Conservation (phyloP, 2,888 invertebrate genomes). For the Oligia fasciuncula region DNA sequence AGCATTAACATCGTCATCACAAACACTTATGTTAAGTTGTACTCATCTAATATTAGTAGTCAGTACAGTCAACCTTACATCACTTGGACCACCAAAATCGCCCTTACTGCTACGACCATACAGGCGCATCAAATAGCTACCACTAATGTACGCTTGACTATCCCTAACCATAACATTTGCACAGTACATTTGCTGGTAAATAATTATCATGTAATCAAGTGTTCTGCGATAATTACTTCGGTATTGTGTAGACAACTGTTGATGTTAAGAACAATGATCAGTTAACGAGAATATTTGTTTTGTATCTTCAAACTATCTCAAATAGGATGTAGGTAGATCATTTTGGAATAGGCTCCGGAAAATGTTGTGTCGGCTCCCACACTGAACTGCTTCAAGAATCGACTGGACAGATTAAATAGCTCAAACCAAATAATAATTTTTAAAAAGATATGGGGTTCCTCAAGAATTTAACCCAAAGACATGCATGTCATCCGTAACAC, state of each 20-base stretch:
- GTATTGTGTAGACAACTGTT: conserved; percentile 17
- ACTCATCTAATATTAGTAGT: not conserved
- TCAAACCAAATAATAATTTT: no score
- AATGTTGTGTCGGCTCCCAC: not conserved
- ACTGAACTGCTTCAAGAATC: not conserved
- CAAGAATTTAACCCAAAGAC: not conserved
- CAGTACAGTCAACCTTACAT: not conserved
- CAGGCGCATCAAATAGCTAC: not conserved
- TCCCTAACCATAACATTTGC: conserved; percentile 11
- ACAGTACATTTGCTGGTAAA: conserved; percentile 4
- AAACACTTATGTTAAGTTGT: conserved; percentile 4
- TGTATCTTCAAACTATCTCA: not conserved
- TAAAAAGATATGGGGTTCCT: no score
- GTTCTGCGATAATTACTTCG: conserved; percentile 5
- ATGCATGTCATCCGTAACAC: not conserved
- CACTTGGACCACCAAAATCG: not conserved
- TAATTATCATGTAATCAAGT: conserved; percentile 27
- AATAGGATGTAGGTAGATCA: not conserved
- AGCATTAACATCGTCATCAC: not conserved
- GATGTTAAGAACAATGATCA: conserved; percentile 12
- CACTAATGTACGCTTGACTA: not conserved
- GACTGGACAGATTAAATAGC: not conserved
- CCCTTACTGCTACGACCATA: not conserved
- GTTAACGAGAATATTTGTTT: conserved; percentile 15
- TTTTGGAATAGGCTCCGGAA: not conserved